A percentile compares a stretch with the other conserved stretches of the same genome.
Conservation (phyloP, 2,113 vertebrate species). For the Prunella fulvescens region DNA sequence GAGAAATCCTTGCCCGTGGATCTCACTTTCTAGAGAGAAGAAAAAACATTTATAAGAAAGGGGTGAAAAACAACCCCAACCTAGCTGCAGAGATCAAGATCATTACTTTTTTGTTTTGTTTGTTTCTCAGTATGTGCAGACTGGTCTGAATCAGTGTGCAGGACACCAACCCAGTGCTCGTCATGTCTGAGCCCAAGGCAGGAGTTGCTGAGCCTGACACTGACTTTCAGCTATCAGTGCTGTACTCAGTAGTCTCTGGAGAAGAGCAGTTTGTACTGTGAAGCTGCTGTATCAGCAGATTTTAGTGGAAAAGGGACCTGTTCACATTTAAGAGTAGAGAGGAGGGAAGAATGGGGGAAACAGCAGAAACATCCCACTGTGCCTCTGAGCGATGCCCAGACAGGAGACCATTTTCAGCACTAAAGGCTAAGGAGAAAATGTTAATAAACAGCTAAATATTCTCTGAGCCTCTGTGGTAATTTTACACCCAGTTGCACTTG, state of each 20-base stretch:
- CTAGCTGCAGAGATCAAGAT: neutral
- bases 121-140: neutral
- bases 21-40: neutral
- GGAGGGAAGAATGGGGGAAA: neutral
- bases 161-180: neutral
- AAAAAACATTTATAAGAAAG: neutral
- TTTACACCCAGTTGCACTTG: constrained; percentile 14
- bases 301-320: neutral
- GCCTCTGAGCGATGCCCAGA: neutral
- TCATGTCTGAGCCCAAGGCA: neutral
- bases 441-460: neutral
- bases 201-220: neutral
- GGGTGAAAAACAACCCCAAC: fast-evolving
- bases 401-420: neutral
- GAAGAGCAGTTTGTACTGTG: neutral
- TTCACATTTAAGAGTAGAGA: neutral
- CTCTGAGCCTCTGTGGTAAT: neutral
- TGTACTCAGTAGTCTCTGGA: neutral
- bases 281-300: neutral
- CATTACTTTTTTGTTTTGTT: neutral
- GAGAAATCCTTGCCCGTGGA: neutral
- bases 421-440: neutral
- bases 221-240: neutral
- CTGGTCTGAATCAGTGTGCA: neutral
- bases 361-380: neutral